A percentile compares a stretch with the other conserved stretches of the same genome.
Evolutionary conservation across 2,888 invertebrate species (phyloP).

Genomic region (Drosophila pseudotakahashii): DNA sequence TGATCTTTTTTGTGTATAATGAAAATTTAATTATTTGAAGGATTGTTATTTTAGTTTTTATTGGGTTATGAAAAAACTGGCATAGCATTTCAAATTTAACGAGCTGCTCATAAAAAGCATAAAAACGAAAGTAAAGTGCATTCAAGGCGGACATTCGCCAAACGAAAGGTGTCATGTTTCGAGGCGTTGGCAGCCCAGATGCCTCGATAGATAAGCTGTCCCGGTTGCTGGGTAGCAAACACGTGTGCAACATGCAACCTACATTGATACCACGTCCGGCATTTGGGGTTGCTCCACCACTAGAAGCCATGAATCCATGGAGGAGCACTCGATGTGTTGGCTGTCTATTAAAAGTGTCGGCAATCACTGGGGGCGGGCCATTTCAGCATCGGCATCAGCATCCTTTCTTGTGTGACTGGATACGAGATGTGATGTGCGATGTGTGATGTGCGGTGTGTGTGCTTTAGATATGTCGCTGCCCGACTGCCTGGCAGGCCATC

Average conservation of each 20-base stretch:
- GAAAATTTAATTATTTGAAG: too few relatives aligned
- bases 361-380: conserved; percentile 41
- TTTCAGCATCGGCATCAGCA: background rate
- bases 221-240: conserved; percentile 43
- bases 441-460: conserved; percentile 53
- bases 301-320: too few relatives aligned
- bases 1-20: too few relatives aligned
- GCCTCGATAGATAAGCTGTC: conserved; percentile 77
- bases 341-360: conserved; percentile 74
- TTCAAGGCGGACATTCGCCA: conserved; percentile 36
- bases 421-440: conserved; percentile 50
- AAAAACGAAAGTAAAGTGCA: background rate
- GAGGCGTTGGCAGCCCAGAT: conserved; percentile 65
- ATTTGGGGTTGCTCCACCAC: background rate
- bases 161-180: conserved; percentile 71
- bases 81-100: background rate
- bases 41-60: too few relatives aligned
- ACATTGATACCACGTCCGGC: conserved; percentile 36
- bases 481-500: conserved; percentile 47
- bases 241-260: conserved; percentile 48
- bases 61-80: background rate
- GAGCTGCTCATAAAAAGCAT: background rate
- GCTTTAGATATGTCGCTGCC: conserved; percentile 66
- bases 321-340: conserved; percentile 44
- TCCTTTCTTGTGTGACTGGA: background rate